phyloP scores from a whole-genome alignment of 2,888 invertebrate genomes.

The Tenthredo notha region DNA sequence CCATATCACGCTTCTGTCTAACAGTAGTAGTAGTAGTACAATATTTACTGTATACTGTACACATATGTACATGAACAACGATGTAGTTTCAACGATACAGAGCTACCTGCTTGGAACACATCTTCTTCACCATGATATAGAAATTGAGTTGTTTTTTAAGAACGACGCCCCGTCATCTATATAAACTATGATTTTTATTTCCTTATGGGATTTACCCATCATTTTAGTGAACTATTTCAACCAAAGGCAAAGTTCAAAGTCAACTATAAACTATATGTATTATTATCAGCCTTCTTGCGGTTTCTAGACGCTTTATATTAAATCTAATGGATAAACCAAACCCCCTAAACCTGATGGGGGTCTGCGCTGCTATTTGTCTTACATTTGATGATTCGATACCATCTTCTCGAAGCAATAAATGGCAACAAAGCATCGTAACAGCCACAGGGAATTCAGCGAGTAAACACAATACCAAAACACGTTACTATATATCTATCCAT shows the following conservation, averaged over 20 bases:
- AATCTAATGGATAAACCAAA: background rate
- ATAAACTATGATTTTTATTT: background rate
- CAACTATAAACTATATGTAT: background rate
- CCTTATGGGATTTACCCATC: background rate
- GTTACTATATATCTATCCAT: background rate
- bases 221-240: background rate
- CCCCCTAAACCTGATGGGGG: background rate
- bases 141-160: background rate
- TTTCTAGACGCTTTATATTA: background rate
- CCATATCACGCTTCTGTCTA: background rate
- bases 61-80: background rate
- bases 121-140: background rate
- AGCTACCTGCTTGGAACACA: background rate
- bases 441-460: slow-evolving; percentile 19
- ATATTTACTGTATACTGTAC: slow-evolving; percentile 10
- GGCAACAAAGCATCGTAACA: slow-evolving; percentile 21
- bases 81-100: background rate
- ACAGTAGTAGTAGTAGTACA: background rate
- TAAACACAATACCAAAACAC: background rate
- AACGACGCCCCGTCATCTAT: background rate
- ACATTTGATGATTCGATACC: slow-evolving; percentile 21
- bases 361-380: slow-evolving; percentile 21
- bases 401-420: slow-evolving; percentile 16
- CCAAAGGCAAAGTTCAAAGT: background rate
- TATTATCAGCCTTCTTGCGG: background rate